Base-by-base conservation (phyloP, 2,888 invertebrate genomes). In the Thymelicus lineola region DNA sequence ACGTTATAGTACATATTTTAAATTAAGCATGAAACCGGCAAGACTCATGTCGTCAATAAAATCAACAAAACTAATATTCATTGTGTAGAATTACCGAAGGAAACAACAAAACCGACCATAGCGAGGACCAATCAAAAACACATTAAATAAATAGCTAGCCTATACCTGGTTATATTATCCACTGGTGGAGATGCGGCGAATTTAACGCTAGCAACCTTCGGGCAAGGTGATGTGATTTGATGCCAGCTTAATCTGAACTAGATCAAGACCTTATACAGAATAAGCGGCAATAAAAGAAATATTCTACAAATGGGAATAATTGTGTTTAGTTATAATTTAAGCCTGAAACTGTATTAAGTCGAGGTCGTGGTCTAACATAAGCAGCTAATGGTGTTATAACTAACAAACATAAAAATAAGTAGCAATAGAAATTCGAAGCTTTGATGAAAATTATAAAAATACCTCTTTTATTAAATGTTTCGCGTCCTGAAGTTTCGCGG, bases 51-150 rank as follows among this genome's bases (percentile, higher is more conserved):
- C 48, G 48, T 15, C 6, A n/a, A 48, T 17, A 15, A 15, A 17
- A 50, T 50, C 48, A 55, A 28, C 28, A 28, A 14, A 55, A 20
- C 12, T 6, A 55, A 55, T 6, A 28, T 42, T 42, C 42, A 10
- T 55, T 55, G 55, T 55, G 14, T 7, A 15, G 38, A 5, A 20
- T 36, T 45, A 63, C 50, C 17, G 7, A 63, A 38, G 12, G 17
- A 61, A 53, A 66, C 63, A n/a, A 17, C 50, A 65, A 71, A 76
- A 74, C 73, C 60, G 67, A 78, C 75, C 79, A 79, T 80, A 78
- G 77, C 85, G 84, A 85, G 83, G 82, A 77, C 82, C 77, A 84
- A 90, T 89, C 81, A 87, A 87, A 85, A 86, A 80, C 81, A 70
- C 85, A 86, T 87, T 80, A 83, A 84, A 80, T 76, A 83, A 86